These are phyloP conservation scores for Eupithecia tripunctaria DNA, from an alignment of 2,888 invertebrate genomes.

Conservation along the genomic window DNA sequence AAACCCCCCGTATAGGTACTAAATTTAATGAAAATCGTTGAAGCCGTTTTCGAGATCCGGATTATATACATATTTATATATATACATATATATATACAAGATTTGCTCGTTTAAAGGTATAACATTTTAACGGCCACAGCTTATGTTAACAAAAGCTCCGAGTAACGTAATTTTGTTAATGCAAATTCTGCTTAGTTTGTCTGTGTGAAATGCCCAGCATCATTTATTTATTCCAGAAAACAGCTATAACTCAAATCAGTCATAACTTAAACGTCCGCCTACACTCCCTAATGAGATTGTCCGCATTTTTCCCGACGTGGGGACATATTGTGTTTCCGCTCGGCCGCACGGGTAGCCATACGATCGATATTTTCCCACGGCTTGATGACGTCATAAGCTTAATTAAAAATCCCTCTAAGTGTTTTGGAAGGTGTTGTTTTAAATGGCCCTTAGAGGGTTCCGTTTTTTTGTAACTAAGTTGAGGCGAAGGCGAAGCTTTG, in stretches of 20 bases:
- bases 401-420: constrained; percentile 44
- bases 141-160: not conserved
- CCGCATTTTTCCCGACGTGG: constrained; percentile 30
- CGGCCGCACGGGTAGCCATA: constrained; percentile 55
- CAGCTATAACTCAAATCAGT: not conserved
- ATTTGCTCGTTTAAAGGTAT: too few species aligned
- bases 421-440: constrained; percentile 15
- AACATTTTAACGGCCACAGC: too few species aligned
- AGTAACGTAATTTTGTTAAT: not conserved
- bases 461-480: not conserved
- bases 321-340: constrained; percentile 52
- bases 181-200: not conserved
- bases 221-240: not conserved
- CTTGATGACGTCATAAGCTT: constrained; percentile 56
- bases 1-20: too few species aligned
- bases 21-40: too few species aligned
- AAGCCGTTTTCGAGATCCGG: too few species aligned
- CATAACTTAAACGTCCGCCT: not conserved
- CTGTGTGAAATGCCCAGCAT: not conserved
- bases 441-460: constrained; percentile 1
- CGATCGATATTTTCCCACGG: constrained; percentile 65
- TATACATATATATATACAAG: too few species aligned
- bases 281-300: constrained; percentile 14
- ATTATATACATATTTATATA: too few species aligned
- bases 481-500: not conserved